phyloP scores from a whole-genome alignment of 2,113 vertebrate species.

The Cavia porcellus region DNA sequence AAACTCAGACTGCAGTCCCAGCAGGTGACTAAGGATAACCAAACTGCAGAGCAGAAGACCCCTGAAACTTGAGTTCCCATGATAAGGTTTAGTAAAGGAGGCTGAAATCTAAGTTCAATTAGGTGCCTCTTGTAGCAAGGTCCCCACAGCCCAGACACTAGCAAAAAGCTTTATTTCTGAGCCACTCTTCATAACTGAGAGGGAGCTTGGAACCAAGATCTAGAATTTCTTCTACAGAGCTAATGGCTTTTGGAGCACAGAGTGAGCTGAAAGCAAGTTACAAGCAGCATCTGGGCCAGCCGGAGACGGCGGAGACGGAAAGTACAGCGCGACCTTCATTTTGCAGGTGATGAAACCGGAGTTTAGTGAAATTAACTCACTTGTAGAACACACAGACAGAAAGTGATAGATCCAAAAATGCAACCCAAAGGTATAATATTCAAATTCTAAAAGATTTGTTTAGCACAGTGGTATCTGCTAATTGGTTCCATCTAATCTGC shows the following conservation, averaged over 20 bases:
- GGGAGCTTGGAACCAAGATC: background rate
- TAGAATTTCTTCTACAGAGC: background rate
- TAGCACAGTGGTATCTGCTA: background rate
- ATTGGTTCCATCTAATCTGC: background rate
- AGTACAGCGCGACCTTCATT: background rate
- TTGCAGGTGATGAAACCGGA: background rate
- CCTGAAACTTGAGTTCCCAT: background rate
- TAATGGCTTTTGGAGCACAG: background rate
- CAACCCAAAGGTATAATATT: background rate
- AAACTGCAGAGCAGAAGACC: background rate
- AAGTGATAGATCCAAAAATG: background rate
- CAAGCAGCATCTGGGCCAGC: background rate
- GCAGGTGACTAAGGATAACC: background rate
- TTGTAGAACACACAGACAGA: background rate
- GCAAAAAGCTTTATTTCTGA: background rate
- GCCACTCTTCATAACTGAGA: background rate
- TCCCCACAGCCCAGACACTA: background rate
- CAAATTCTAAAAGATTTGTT: constrained; percentile 5
- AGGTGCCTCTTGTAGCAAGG: background rate
- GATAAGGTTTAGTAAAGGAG: background rate
- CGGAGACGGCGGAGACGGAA: background rate
- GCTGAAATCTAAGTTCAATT: background rate
- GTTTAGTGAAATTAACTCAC: constrained; percentile 11
- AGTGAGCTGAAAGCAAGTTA: background rate
- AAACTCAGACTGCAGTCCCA: background rate